Base-by-base conservation (phyloP, 2,888 invertebrate genomes). In the Pterostichus niger region DNA sequence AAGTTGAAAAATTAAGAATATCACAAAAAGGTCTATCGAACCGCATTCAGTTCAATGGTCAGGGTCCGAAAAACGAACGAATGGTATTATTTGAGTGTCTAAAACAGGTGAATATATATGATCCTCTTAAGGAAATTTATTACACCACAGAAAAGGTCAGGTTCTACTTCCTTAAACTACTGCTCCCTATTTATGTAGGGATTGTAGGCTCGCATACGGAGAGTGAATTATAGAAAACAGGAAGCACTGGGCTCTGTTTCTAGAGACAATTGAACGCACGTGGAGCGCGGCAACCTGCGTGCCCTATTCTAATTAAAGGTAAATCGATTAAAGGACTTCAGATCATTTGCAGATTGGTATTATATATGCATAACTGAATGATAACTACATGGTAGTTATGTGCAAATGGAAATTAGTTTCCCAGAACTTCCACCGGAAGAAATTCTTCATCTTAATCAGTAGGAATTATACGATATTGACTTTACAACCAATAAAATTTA, bases 21-120 rank as follows among this genome's bases (percentile, higher is more conserved):
- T 15, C 31, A n/a, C 7, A n/a, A n/a, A 61, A 31, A n/a, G 61
- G 33, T 31, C 33, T 61, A 56, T 61, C n/a, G 61, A 33, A 10
- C 1, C 49, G 13, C 11, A 13, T 33, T 31, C 33, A 64, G 64
- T 64, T 64, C n/a, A 13, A 11, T 64, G 64, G 35, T 35, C 64
- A 64, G 0, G n/a, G 64, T 64, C 64, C 35, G 33, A 31, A 13
- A 71, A 71, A 71, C 68, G 17, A 40, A 44, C 35, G 64, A 64
- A 35, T 64, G 33, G 17, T 15, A 71, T 71, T 71, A 64, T 64
- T 64, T 64, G 33, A n/a, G 33, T 40, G 40, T 40, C 33, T 35
- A 11, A 44, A 71, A 46, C 68, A 71, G 68, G 68, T 71, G 68
- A 71, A 71, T 71, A 71, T 71, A 71, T 71, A 71, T 44, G 68